Percentiles rank a stretch among this genome's conserved stretches.
These are phyloP conservation scores for Pristionchus maxplancki DNA, from an alignment of 2,888 invertebrate species.

Conservation along the genomic window DNA sequence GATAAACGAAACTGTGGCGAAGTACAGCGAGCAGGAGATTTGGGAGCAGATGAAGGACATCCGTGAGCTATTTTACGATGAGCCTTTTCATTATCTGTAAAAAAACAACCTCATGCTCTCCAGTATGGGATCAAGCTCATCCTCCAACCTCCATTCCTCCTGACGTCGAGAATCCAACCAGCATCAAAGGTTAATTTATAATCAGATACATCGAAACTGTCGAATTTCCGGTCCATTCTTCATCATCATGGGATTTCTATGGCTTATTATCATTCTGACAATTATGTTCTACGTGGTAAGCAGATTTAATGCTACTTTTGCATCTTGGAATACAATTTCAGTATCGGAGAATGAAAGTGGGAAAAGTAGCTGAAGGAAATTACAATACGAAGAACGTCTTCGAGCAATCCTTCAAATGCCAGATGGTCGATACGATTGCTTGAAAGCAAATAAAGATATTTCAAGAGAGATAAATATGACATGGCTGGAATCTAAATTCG, in stretches of 20 bases:
- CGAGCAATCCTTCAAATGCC: neutral
- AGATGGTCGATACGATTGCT: neutral
- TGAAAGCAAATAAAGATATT: too few species aligned
- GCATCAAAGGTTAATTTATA: neutral
- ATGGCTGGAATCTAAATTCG: too few species aligned
- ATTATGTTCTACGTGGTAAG: neutral
- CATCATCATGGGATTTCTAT: neutral
- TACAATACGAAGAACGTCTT: neutral
- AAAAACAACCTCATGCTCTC: too few species aligned
- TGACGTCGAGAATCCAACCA: neutral
- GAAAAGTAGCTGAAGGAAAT: neutral
- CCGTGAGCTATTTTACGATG: neutral
- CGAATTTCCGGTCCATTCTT: neutral
- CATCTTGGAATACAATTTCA: neutral
- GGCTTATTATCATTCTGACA: neutral
- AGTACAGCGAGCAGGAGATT: conserved; percentile 6
- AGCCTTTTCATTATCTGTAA: too few species aligned
- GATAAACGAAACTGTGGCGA: neutral
- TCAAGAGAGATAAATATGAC: too few species aligned
- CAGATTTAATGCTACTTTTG: neutral
- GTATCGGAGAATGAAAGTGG: neutral
- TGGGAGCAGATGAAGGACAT: conserved; percentile 1
- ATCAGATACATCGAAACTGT: too few species aligned
- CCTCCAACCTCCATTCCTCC: neutral
- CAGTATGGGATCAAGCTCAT: neutral